phyloP scores from a whole-genome alignment of 2,797 vertebrate genomes.

The Rhabdophis nuchalis region DNA sequence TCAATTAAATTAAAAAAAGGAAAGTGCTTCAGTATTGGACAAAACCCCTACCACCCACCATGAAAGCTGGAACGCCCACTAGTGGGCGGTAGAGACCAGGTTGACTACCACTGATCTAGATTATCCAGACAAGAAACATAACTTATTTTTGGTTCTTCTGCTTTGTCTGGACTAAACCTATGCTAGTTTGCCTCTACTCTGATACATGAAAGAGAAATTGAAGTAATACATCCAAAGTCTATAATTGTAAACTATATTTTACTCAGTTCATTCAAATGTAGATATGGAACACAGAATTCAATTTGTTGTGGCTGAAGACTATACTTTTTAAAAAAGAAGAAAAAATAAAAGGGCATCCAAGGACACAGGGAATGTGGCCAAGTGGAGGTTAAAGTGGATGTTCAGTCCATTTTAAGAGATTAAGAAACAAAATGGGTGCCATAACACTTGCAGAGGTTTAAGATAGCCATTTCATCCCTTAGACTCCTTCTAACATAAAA shows the following conservation, averaged over 20 bases:
- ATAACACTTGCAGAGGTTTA: not conserved
- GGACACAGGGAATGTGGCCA: not conserved
- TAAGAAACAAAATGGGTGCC: not conserved
- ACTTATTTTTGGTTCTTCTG: not conserved
- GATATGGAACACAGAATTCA: not conserved
- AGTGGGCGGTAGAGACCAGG: too few species aligned
- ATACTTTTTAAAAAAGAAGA: not conserved
- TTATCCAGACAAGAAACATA: not conserved
- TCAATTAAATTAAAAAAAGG: too few species aligned
- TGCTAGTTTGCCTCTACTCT: not conserved
- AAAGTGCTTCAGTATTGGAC: too few species aligned
- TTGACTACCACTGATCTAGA: too few species aligned
- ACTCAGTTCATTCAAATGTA: not conserved
- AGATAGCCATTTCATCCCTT: not conserved
- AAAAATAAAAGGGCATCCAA: not conserved
- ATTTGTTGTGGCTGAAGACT: not conserved
- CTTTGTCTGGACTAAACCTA: not conserved
- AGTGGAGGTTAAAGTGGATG: too few species aligned
- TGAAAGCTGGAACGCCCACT: too few species aligned
- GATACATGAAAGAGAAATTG: not conserved
- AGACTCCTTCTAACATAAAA: not conserved
- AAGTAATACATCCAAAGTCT: not conserved
- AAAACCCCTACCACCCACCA: too few species aligned
- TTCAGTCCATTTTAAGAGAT: not conserved
- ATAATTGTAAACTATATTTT: not conserved